Base-by-base conservation (phyloP, 2,888 invertebrate genomes). In the Drosophila percnosoma region DNA sequence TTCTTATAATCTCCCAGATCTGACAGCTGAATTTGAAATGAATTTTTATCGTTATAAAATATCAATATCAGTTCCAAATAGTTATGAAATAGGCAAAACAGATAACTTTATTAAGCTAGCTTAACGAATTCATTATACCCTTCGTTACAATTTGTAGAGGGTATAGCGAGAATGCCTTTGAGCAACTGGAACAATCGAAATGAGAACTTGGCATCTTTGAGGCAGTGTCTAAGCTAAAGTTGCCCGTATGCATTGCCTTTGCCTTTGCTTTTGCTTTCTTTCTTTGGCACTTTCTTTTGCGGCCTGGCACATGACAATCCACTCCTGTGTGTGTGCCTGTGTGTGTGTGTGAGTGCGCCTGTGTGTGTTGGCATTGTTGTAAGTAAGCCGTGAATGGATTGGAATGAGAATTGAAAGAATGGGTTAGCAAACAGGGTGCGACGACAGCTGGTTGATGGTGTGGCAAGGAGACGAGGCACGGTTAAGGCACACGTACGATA, bases 161-260 rank as follows among this genome's bases (percentile, higher is more conserved):
- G 33, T 48, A 54, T 15, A 42, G 45, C 52, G 52, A 66, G 76
- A 78, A 68, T 75, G 74, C 75, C 78, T 70, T 51, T 58, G 45
- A 73, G 83, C 75, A 65, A 67, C 45, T 75, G 64, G 48, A 73
- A 79, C 75, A 79, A 78, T 83, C 73, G 73, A 79, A 80, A 73
- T 62, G 73, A 68, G 62, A 27, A 27, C 31, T 54, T 24, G 15
- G 55, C 18, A 53, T 33, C 62, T 80, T 82, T 76, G 73, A 83
- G 60, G 71, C 70, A 51, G 61, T 67, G 51, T 62, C 48, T 52
- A 58, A 70, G 55, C 38, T 71, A 58, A 68, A 64, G 36, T 62
- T 68, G 53, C 45, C 45, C 24, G 45, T 15, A 8, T 24, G 45
- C 59, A 40, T 55, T 59, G 49, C 29, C 59, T 45, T 55, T 58